Conservation (phyloP, 2,113 vertebrate genomes). For the Pelobates fuscus region DNA sequence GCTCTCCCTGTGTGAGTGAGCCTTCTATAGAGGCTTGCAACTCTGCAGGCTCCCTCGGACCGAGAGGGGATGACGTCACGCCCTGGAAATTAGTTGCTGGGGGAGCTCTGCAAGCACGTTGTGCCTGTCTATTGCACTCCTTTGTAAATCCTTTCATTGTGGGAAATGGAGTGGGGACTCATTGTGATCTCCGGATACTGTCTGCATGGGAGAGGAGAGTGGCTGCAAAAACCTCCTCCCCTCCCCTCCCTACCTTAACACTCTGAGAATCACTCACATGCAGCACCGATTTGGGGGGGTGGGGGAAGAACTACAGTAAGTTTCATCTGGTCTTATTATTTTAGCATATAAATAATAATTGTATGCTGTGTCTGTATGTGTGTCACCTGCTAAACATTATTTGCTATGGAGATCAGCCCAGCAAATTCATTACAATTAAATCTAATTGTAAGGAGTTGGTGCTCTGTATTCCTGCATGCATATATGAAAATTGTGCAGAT, state of each 20-base stretch:
- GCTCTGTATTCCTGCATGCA: no score
- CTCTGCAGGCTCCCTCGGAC: constrained; percentile 54
- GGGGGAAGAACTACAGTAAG: constrained; percentile 37
- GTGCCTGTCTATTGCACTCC: constrained; percentile 40
- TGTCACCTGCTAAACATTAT: constrained; percentile 18
- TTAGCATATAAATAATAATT: no score
- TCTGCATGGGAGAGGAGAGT: constrained; percentile 31
- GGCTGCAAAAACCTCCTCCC: constrained; percentile 21
- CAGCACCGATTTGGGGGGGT: no score
- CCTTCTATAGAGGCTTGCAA: constrained; percentile 60
- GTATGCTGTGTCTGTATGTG: not conserved
- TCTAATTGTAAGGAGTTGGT: no score
- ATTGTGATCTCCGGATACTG: constrained; percentile 46
- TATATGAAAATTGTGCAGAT: constrained; percentile 2
- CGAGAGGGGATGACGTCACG: constrained; percentile 62
- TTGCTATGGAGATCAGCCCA: no score
- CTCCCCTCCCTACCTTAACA: constrained; percentile 21
- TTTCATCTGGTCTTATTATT: constrained; percentile 2
- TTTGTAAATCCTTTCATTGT: constrained; percentile 25
- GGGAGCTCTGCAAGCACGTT: constrained; percentile 46
- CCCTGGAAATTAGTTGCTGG: constrained; percentile 47
- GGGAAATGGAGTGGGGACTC: not conserved
- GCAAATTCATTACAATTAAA: no score
- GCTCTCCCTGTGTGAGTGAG: constrained; percentile 41
- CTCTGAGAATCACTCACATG: constrained; percentile 33